Evolutionary conservation across 2,888 invertebrate genomes (phyloP), one percentile per base, ranked within the genome.

Genomic region (Gonocerus acuteangulatus): DNA sequence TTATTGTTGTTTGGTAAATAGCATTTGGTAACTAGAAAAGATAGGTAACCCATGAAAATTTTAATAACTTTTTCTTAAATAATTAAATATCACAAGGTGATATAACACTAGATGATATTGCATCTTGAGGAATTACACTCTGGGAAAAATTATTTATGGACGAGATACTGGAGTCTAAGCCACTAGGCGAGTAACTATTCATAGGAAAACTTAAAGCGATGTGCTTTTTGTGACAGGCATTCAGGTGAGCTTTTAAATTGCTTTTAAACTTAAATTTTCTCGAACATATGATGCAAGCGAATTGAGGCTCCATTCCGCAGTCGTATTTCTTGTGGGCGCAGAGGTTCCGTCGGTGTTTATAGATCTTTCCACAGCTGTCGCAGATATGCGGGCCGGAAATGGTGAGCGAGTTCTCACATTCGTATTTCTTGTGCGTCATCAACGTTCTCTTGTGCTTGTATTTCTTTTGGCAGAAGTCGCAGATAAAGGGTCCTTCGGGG

Each of bases 241-340:
- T 57, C 27, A 57, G 18, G 7, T 57, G 57, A 1, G 57, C 57
- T 47, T 57, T 57, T 18, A 57, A 42, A 22, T 57, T 57, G 19
- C 57, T 57, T 11, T 57, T 57, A 27, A 57, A 57, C 45, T 57
- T 57, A 19, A 57, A 57, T 47, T 47, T 57, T 15, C 57, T 45
- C 13, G 44, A 27, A 23, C 65, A 66, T 2, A 61, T 56, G 49
- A 66, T 69, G 65, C 75, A 75, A 22, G 68, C 65, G 62, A 75
- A 75, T 59, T 69, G 68, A 11, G 72, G 71, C 61, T 72, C 72
- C 22, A 73, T 73, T 7, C 74, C 74, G 67, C 75, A 75, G 60
- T 75, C 75, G 68, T 71, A 73, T 42, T 71, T 73, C 66, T 71
- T 66, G 66, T 76, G 76, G 23, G 62, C 51, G 3, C 59, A 45